Evolutionary conservation across 2,797 vertebrate species (phyloP), one percentile per base, ranked within the genome.

Genomic region (Macropodus opercularis): DNA sequence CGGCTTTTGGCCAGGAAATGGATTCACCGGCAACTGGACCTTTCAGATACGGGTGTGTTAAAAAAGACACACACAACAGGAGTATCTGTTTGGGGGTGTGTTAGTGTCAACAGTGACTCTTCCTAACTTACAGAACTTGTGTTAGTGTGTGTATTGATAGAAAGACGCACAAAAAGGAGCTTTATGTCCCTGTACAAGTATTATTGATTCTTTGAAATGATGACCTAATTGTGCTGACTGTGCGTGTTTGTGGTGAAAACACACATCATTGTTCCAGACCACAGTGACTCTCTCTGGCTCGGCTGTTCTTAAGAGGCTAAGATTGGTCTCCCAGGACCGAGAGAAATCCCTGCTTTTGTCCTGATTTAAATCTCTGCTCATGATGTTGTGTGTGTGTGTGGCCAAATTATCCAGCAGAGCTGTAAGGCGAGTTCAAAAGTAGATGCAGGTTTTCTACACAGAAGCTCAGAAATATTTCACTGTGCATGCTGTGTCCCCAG

Each of bases 381-480:
- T 51, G 50, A 48, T 52, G 17, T 40, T 63, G 22, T 51, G 38
- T 4, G 39, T 51, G 38, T 5, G 43, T 51, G 38, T 41, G 67
- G 17, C 21, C 42, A 14, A 32, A 66, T 41, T 39, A 50, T 75
- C 44, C 71, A 67, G 26, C 55, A 29, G 56, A 38, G 32, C 34
- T 41, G 13, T 23, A 38, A 60, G 49, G 19, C 18, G 22, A 49
- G 60, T 51, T 53, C 31, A 13, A 69, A 61, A 42, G 54, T 59
- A 42, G 63, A 63, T 58, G 68, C 31, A 8, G 11, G n/a, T 18
- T 51, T 69, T 52, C 18, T 1, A 6, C 27, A 47, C 39, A 65
- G 27, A 50, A 76, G 59, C 79, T 70, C 61, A 53, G 69, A 72
- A 67, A 73, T 65, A 67, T 85, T 77, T 75, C 15, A 58, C 58